Evolutionary conservation across 2,113 vertebrate genomes (phyloP), one percentile per base, ranked within the genome.

Genomic region (Oophaga pumilio): DNA sequence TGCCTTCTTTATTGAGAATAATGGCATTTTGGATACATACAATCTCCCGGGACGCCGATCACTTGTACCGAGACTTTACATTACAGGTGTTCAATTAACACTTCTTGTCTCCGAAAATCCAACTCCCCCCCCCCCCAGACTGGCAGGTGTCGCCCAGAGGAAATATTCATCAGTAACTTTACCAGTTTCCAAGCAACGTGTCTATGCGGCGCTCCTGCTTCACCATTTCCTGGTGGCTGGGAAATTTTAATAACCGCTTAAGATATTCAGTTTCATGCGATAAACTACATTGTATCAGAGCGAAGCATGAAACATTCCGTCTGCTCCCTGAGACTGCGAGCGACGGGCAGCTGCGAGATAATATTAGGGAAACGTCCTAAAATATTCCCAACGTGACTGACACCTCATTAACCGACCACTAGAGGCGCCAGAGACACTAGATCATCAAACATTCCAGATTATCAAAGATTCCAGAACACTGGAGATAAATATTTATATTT

Each of bases 51-150:
- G 53, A 76, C 18, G 6, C 53, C 14, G 14, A 57, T 78, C 6
- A 1, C 6, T 6, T 5, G 6, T 78, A 9, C 43, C 14, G 18
- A 76, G 18, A 76, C 24, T 78, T 7, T 53, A 52, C 49, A 15
- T 12, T 57, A 17, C 76, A 79, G 76, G 76, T 79, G 76, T 79
- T 59, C 52, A 57, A 59, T 79, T 59, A 79, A 57, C 76, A 79
- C 76, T 57, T 79, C 76, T 57, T 53, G 5, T n/a, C 22, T 52
- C n/a, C 22, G 20, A 13, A 78, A 78, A 52, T 24, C 50, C 24
- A 3, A 11, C 20, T n/a, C 82, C 66, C 49, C 9, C 66, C 82
- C 66, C 49, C 9, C 66, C 49, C 22, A 0, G 4, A 43, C 64
- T 20, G n/a, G 6, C 68, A 28, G 50, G 15, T n/a, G 22, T 1